These are phyloP conservation scores for Larimichthys polyactis DNA, from an alignment of 2,113 vertebrate genomes.

Conservation along the genomic window DNA sequence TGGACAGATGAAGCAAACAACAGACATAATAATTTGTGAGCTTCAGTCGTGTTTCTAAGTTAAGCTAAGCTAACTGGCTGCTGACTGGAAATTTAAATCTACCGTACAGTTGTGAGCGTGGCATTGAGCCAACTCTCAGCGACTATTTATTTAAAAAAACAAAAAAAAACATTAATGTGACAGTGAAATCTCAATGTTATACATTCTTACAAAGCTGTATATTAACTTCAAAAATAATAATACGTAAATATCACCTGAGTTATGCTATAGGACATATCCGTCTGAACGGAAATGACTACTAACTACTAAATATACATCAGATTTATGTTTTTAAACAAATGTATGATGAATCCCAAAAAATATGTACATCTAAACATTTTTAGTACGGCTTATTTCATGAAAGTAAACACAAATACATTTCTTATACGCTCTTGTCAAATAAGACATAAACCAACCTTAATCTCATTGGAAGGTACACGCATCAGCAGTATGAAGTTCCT, in stretches of 20 bases:
- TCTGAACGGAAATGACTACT: too few relatives aligned
- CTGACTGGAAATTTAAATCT: too few relatives aligned
- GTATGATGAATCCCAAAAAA: background rate
- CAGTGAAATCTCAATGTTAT: background rate
- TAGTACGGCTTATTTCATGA: background rate
- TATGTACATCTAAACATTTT: background rate
- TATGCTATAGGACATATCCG: background rate
- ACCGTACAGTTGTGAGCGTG: background rate
- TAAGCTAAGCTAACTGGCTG: background rate
- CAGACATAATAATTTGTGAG: too few relatives aligned
- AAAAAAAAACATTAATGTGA: background rate
- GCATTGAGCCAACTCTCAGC: background rate
- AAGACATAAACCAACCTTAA: too few relatives aligned
- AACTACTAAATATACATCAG: background rate
- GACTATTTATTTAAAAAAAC: background rate
- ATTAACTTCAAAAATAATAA: background rate
- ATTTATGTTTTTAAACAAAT: background rate
- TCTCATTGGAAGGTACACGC: background rate
- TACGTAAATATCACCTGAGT: background rate
- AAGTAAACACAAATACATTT: background rate
- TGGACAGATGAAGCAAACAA: too few relatives aligned
- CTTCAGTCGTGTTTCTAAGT: too few relatives aligned
- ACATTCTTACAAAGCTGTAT: conserved; percentile 7
- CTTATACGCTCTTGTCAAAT: background rate
- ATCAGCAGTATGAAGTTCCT: background rate